These are phyloP conservation scores for Amyelois transitella DNA, from an alignment of 1,140 invertebrate species.

Conservation along the genomic window DNA sequence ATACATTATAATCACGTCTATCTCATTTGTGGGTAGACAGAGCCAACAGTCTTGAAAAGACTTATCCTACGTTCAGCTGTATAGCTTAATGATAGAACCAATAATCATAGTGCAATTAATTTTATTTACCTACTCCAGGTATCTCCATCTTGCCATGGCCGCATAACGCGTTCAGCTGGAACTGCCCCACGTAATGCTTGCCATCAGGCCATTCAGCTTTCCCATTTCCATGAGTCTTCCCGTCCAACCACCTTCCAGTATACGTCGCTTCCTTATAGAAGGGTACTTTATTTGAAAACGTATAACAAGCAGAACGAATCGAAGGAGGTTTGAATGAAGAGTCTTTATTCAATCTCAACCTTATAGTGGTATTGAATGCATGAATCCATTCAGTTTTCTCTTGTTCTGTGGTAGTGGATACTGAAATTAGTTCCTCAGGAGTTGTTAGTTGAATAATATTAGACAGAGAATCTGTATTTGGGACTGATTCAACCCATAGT, in stretches of 20 bases:
- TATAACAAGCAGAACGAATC: constrained; percentile 81
- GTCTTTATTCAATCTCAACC: constrained; percentile 74
- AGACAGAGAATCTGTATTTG: constrained; percentile 71
- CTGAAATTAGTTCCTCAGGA: constrained; percentile 84
- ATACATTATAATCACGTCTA: too few relatives aligned
- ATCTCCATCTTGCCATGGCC: constrained; percentile 84
- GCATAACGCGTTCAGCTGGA: constrained; percentile 83
- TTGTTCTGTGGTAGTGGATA: constrained; percentile 78
- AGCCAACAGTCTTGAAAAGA: too few relatives aligned
- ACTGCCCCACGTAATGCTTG: constrained; percentile 84
- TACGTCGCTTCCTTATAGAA: constrained; percentile 87
- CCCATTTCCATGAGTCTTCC: constrained; percentile 87
- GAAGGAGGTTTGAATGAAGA: constrained; percentile 78
- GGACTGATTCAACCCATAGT: constrained; percentile 84
- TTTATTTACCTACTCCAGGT: constrained; percentile 70
- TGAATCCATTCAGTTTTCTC: constrained; percentile 89
- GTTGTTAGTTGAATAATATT: constrained; percentile 81
- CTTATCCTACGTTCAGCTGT: too few relatives aligned
- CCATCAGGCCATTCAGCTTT: constrained; percentile 89
- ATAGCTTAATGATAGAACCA: too few relatives aligned
- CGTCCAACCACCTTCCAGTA: constrained; percentile 84
- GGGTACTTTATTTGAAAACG: constrained; percentile 80
- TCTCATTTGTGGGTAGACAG: too few relatives aligned
- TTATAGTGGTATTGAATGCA: constrained; percentile 79
- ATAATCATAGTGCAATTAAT: neutral